A percentile compares a stretch with the other conserved stretches of the same genome.
Conservation (phyloP, 2,113 vertebrate species). For the Nesospiza acunhae region DNA sequence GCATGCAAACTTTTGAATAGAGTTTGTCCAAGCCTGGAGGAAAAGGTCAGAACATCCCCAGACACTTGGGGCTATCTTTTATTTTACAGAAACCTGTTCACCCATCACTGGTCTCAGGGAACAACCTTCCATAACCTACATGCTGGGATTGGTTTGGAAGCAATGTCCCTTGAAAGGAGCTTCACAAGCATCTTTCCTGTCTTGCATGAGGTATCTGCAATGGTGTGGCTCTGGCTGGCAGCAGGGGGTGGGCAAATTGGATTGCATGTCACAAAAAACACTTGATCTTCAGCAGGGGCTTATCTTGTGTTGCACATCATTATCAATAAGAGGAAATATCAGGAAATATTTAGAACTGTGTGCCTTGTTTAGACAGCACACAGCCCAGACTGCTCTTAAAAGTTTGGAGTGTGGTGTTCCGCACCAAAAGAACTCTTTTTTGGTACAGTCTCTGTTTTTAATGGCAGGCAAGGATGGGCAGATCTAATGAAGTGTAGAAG, state of each 20-base stretch:
- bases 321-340: not conserved
- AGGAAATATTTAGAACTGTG: not conserved
- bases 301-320: not conserved
- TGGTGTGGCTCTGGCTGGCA: not conserved
- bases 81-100: not conserved
- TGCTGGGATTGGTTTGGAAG: conserved; percentile 7
- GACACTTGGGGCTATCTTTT: not conserved
- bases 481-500: not conserved
- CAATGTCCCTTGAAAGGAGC: conserved; percentile 32
- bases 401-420: not conserved
- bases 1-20: not conserved
- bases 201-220: not conserved
- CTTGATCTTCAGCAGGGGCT: not conserved
- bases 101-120: not conserved
- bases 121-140: not conserved
- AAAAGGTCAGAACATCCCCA: not conserved
- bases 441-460: not conserved
- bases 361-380: not conserved
- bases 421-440: not conserved
- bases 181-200: not conserved
- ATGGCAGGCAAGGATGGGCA: not conserved
- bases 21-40: not conserved
- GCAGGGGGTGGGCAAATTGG: not conserved
- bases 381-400: not conserved
- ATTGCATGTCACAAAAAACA: not conserved